Evolutionary conservation across 2,888 invertebrate genomes (phyloP).

Genomic region (Timandra comae): DNA sequence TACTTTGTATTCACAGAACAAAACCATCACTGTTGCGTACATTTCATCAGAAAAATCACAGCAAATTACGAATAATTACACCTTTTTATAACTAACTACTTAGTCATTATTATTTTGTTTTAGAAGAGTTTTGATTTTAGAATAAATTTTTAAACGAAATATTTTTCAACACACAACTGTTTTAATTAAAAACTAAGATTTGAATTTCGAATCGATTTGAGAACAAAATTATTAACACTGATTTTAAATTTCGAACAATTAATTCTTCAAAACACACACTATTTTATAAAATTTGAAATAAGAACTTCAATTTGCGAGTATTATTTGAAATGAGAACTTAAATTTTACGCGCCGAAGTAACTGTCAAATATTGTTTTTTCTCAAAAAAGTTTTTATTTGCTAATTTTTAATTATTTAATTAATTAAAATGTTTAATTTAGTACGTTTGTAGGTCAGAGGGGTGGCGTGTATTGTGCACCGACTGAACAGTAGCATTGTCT

Average conservation of each 20-base stretch:
- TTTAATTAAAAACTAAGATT: too few species aligned
- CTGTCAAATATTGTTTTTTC: not conserved
- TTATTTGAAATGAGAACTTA: not conserved
- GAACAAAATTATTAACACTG: slow-evolving; percentile 2
- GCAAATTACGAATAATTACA: too few species aligned
- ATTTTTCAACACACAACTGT: slow-evolving; percentile 4
- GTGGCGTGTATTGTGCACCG: slow-evolving; percentile 51
- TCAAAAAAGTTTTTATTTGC: slow-evolving; percentile 4
- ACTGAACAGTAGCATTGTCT: slow-evolving; percentile 66
- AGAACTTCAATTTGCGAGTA: not conserved
- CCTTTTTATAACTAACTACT: too few species aligned
- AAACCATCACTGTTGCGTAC: slow-evolving; percentile 22
- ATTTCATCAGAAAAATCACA: too few species aligned
- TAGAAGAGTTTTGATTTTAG: too few species aligned
- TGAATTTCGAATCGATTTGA: slow-evolving; percentile 1
- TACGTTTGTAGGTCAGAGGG: slow-evolving; percentile 50
- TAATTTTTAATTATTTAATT: slow-evolving; percentile 7
- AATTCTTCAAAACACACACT: slow-evolving; percentile 2
- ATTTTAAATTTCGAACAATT: slow-evolving; percentile 1
- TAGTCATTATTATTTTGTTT: too few species aligned
- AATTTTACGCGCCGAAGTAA: not conserved
- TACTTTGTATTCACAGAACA: slow-evolving; percentile 39
- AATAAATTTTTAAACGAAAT: slow-evolving; percentile 1
- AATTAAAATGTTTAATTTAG: slow-evolving; percentile 12
- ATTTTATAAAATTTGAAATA: not conserved